Conservation (phyloP, 2,888 invertebrate species). For the Sesia bembeciformis region DNA sequence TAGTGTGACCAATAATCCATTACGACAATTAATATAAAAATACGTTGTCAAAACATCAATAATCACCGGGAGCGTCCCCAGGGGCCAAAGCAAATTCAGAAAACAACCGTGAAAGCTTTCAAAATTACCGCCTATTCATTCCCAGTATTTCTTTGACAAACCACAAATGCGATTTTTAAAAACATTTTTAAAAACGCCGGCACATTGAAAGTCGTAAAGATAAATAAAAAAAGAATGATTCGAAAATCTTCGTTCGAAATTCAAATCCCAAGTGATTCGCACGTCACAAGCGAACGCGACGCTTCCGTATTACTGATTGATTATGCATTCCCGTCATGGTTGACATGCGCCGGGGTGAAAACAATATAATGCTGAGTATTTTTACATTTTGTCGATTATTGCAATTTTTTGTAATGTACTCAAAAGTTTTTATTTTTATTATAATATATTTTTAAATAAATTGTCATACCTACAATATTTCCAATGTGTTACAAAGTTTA, state of each 20-base stretch:
- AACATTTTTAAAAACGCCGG: conserved; percentile 40
- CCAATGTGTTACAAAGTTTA: too few relatives aligned
- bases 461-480: too few relatives aligned
- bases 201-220: conserved; percentile 26
- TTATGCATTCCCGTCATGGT: conserved; percentile 65
- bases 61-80: conserved; percentile 42
- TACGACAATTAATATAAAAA: conserved; percentile 35
- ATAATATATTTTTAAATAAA: too few relatives aligned
- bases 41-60: conserved; percentile 68
- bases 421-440: too few relatives aligned
- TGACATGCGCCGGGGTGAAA: conserved; percentile 39
- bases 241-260: conserved; percentile 53
- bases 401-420: too few relatives aligned
- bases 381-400: not conserved
- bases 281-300: conserved; percentile 44
- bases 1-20: conserved; percentile 9
- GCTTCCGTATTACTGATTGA: conserved; percentile 66
- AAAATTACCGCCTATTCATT: conserved; percentile 68
- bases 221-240: conserved; percentile 50
- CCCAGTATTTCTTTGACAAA: conserved; percentile 51
- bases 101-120: conserved; percentile 64
- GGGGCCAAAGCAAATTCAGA: conserved; percentile 42
- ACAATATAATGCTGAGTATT: conserved; percentile 28
- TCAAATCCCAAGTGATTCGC: conserved; percentile 56
- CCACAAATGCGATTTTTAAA: conserved; percentile 41